phyloP scores from a whole-genome alignment of 2,888 invertebrate genomes.

The Pristionchus exspectatus region DNA sequence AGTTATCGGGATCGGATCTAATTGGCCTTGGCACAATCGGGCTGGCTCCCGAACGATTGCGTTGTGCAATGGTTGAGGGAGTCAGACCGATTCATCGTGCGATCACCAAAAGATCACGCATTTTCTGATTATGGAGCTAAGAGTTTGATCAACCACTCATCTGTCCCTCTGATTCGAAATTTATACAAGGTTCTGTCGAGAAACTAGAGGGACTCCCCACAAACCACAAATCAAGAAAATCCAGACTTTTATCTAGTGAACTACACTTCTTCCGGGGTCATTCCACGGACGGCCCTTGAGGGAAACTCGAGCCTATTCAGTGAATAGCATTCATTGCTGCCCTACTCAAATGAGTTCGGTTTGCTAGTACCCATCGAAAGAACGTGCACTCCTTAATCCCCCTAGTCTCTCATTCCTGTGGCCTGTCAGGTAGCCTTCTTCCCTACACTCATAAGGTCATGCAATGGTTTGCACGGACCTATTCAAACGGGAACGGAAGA shows the following conservation, averaged over 20 bases:
- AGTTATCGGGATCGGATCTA: not conserved
- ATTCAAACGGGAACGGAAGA: not conserved
- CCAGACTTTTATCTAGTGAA: not conserved
- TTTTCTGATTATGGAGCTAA: too few species aligned
- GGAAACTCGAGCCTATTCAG: not conserved
- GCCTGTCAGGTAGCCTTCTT: not conserved
- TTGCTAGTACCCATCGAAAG: not conserved
- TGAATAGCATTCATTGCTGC: too few species aligned
- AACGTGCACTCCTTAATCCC: not conserved
- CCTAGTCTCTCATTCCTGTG: not conserved
- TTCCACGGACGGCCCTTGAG: not conserved
- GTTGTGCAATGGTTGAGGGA: not conserved
- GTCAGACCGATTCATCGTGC: not conserved
- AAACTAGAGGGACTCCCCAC: not conserved
- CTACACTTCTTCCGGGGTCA: not conserved
- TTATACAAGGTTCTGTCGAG: too few species aligned
- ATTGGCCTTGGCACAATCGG: not conserved
- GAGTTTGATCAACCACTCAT: too few species aligned
- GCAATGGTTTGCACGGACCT: not conserved
- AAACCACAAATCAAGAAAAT: not conserved
- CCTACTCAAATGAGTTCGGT: slow-evolving; percentile 1
- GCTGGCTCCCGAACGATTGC: not conserved
- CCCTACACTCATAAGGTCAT: not conserved
- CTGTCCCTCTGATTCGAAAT: too few species aligned
- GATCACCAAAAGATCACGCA: not conserved